Evolutionary conservation across 1,140 invertebrate species (phyloP), one percentile per base, ranked within the genome.

Genomic region (Oscheius sp.): DNA sequence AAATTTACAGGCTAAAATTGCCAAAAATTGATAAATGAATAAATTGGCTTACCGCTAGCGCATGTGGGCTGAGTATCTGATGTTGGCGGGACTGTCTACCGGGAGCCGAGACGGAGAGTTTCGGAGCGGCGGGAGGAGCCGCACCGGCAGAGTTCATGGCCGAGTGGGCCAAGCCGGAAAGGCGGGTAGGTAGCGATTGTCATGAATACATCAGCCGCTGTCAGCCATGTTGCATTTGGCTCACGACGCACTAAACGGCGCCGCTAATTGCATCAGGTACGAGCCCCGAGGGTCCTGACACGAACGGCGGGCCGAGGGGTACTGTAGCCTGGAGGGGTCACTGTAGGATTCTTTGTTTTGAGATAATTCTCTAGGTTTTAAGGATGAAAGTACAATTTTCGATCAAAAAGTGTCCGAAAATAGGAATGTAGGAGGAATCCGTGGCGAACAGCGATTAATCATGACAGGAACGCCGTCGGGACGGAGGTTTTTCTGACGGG

Each of bases 61-160:
- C 62, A 32, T 71, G 69, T 18, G 69, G 59, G 26, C 69, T 71
- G 23, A 71, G 23, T 49, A 71, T 71, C 36, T 71, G 69, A 65
- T 71, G 69, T 28, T 71, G 69, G 23, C 52, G 58, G 2, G 69
- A 71, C 7, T 71, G 69, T 34, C 62, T 3, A 45, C 38, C 20
- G 36, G 69, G 1, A 49, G 55, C 34, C 36, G 31, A n/a, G 35
- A 68, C 52, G 4, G 49, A 55, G 4, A 55, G 49, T 55, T 55
- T 55, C 49, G 49, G 49, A 42, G 7, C n/a, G 7, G 7, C 38
- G 38, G 7, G 7, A 42, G 38, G n/a, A 7, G 38, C 7, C 49
- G 7, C 15, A 4, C 23, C 49, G 49, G 4, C 23, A 26, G 49
- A 55, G 49, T 55, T 55, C 49, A 55, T 55, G 15, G 7, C 7